Evolutionary conservation across 2,113 vertebrate species (phyloP), one percentile per base, ranked within the genome.

Genomic region (Hirundichthys speculiger): DNA sequence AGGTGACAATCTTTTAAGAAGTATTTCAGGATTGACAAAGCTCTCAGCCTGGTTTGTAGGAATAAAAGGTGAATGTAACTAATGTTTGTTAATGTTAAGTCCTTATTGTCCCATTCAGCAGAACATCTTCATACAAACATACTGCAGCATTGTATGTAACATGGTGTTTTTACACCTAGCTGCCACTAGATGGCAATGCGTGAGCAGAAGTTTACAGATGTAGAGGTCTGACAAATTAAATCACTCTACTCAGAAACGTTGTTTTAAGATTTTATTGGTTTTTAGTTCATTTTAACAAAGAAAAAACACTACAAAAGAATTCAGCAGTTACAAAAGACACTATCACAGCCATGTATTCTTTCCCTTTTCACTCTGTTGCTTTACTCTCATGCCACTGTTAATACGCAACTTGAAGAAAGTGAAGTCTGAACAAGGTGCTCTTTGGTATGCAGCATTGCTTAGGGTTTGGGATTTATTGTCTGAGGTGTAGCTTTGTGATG

Each of bases 241-340:
- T n/a, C 13, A 41, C 38, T 13, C 1, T 48, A 59, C 4, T 24
- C 21, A 30, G 14, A 40, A 40, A 38, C 2, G 18, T 56, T 3
- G 6, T 16, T 73, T 52, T 18, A 30, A 45, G 27, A 27, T 59
- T 67, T 76, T 66, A 79, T 73, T 80, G 21, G 18, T 8, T 73
- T 71, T 54, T 1, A 50, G 6, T 71, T 68, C 43, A 58, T 57
- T 58, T 54, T 11, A 67, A 52, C 16, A 75, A 63, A 60, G 10
- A 19, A 45, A 61, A 48, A 47, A 47, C 10, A 25, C 10, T 2
- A 14, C 22, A 79, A 73, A 61, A 48, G 34, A 80, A 51, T 45
- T 57, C 59, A 79, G 62, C 60, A 77, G 51, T 69, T 78, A 45
- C 12, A 69, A 75, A 82, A 70, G 20, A 21, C n/a, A 69, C 38